Evolutionary conservation across 1,140 invertebrate genomes (phyloP).

Genomic region (Nephotettix cincticeps): DNA sequence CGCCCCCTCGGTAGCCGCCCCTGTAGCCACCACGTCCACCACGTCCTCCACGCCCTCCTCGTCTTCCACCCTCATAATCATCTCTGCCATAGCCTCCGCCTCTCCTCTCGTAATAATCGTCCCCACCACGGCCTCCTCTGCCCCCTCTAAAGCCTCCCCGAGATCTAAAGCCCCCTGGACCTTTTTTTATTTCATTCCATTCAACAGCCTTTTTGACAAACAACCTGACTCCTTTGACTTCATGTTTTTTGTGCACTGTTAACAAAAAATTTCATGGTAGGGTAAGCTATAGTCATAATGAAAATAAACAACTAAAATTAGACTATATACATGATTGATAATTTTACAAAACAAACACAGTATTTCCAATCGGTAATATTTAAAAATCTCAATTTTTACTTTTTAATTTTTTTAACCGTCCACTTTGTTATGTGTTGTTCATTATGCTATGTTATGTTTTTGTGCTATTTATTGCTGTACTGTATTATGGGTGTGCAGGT

Average conservation of each 20-base stretch:
- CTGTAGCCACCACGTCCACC: conserved; percentile 33
- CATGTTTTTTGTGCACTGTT: conserved; percentile 42
- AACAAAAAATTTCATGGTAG: conserved; percentile 1
- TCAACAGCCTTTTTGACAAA: conserved; percentile 44
- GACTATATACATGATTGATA: too few species aligned
- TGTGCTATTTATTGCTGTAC: too few species aligned
- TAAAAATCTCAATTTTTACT: too few species aligned
- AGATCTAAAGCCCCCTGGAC: conserved; percentile 30
- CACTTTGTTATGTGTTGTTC: too few species aligned
- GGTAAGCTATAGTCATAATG: too few species aligned
- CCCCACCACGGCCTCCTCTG: conserved; percentile 2
- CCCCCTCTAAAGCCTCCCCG: conserved; percentile 33
- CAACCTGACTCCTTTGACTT: conserved; percentile 39
- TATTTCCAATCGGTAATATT: too few species aligned
- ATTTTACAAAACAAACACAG: too few species aligned
- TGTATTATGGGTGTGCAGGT: too few species aligned
- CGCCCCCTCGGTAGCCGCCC: conserved; percentile 9
- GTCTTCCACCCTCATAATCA: conserved; percentile 36
- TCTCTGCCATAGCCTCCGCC: conserved; percentile 10
- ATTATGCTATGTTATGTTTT: too few species aligned
- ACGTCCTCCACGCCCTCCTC: conserved; percentile 26
- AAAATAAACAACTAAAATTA: too few species aligned
- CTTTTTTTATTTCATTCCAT: conserved; percentile 34
- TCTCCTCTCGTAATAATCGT: not conserved
- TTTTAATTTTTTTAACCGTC: too few species aligned